A percentile compares a stretch with the other conserved stretches of the same genome.
Conservation (phyloP, 92 coral and sea anemone species). For the Epizoanthus stellaris region DNA sequence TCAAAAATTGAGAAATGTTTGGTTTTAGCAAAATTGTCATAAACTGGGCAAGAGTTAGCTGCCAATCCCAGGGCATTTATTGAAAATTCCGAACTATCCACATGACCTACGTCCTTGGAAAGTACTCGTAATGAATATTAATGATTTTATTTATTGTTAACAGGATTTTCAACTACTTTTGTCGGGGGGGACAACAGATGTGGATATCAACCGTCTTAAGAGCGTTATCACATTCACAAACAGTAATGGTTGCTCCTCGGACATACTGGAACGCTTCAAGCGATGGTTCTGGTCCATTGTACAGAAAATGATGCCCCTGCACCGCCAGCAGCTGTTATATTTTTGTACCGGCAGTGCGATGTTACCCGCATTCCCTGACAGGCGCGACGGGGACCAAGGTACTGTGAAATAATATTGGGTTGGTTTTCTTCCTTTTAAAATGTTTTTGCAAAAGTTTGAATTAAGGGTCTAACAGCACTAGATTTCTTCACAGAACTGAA, state of each 20-base stretch:
- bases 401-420: background rate
- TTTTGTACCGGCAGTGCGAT: slow-evolving; percentile 94
- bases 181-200: slow-evolving; percentile 93
- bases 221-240: slow-evolving; percentile 84
- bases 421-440: too few species aligned
- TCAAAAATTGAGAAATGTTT: too few species aligned
- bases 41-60: too few species aligned
- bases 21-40: too few species aligned
- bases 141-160: background rate
- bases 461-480: background rate
- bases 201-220: slow-evolving; percentile 83
- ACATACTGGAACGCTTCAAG: slow-evolving; percentile 89
- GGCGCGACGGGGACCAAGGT: slow-evolving; percentile 95
- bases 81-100: too few species aligned
- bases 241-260: slow-evolving; percentile 91
- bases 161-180: slow-evolving; percentile 86
- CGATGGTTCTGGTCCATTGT: slow-evolving; percentile 97
- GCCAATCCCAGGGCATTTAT: too few species aligned
- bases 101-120: too few species aligned
- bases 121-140: too few species aligned
- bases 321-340: slow-evolving; percentile 87
- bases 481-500: background rate
- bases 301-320: slow-evolving; percentile 91
- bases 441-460: too few species aligned
- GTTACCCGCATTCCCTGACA: slow-evolving; percentile 85